Base-by-base conservation (phyloP, 2,113 vertebrate species). In the Erythrolamprus reginae region DNA sequence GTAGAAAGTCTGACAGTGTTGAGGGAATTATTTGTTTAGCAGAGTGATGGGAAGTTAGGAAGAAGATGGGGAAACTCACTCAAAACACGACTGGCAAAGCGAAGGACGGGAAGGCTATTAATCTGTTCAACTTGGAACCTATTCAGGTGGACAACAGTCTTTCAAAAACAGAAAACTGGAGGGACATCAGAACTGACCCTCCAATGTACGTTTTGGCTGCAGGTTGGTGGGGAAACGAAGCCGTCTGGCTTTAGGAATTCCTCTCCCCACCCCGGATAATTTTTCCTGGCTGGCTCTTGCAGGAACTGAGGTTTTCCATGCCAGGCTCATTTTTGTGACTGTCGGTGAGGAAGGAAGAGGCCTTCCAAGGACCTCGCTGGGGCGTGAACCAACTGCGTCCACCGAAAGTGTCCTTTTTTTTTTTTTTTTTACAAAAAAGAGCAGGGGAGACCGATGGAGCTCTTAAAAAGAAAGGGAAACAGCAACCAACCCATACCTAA, bases 61-160 rank as follows among this genome's bases (percentile, higher is more conserved):
- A 48, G 92, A 95, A 96, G 56, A 21, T 4, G 17, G 28, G 21
- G 1, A 17, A 95, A 96, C 96, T 33, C 33, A 65, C 10, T 2
- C 95, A 82, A 10, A 10, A 24, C 91, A 94, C 26, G 48, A 84
- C 92, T 96, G 94, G 94, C 96, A 90, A 90, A 96, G 96, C 96
- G 95, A 96, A 90, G 84, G 92, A 92, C 92, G 93, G 96, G 92
- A 94, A 97, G 96, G 93, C 96, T 94, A 95, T 96, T 97, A 97
- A 97, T 98, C 97, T 97, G 96, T 96, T 96, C 96, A 97, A 97
- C 95, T 95, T 96, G 97, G 97, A 97, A 96, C 89, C 95, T 93
- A 95, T 95, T 97, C 96, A 93, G 89, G 95, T 93, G 92, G 91
- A 96, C 96, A 93, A 94, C 93, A 94, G 91, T 92, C 89, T 86